Percentiles rank a stretch among this genome's conserved stretches.
Evolutionary conservation across 2,888 invertebrate genomes (phyloP).

Genomic region (Girardia tigrina): DNA sequence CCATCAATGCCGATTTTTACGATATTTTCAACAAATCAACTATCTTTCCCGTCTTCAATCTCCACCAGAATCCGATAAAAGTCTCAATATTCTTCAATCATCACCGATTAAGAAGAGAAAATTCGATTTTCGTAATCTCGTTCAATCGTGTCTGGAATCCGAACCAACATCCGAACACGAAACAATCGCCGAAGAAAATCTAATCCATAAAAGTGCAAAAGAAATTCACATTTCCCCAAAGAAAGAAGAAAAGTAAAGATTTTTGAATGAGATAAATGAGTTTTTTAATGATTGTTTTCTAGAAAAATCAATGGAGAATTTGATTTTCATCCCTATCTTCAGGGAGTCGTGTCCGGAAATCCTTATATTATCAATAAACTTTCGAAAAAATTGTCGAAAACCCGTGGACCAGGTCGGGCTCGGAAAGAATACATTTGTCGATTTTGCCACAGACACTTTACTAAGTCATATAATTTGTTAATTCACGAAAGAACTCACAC

Average conservation of each 20-base stretch:
- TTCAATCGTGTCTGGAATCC: neutral
- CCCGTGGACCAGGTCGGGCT: conserved; percentile 27
- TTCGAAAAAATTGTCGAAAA: neutral
- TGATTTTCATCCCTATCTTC: neutral
- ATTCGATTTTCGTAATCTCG: conserved; percentile 12
- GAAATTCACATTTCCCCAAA: too few species aligned
- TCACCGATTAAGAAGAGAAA: neutral
- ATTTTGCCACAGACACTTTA: conserved; percentile 85
- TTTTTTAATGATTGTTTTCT: too few species aligned
- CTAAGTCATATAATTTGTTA: conserved; percentile 81
- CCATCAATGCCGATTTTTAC: neutral
- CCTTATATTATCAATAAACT: neutral
- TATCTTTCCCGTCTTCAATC: neutral
- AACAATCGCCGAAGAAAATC: neutral
- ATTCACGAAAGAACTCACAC: conserved; percentile 91
- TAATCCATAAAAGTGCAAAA: neutral
- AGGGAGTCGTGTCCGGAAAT: neutral
- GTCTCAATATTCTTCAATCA: conserved; percentile 2
- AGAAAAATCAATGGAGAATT: neutral
- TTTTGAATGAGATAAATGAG: neutral
- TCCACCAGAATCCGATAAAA: too few species aligned
- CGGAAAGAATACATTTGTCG: conserved; percentile 67
- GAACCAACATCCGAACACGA: neutral
- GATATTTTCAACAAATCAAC: neutral
- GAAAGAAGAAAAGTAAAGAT: neutral